Conservation (phyloP, 2,888 invertebrate species). For the Pristionchus entomophagus region DNA sequence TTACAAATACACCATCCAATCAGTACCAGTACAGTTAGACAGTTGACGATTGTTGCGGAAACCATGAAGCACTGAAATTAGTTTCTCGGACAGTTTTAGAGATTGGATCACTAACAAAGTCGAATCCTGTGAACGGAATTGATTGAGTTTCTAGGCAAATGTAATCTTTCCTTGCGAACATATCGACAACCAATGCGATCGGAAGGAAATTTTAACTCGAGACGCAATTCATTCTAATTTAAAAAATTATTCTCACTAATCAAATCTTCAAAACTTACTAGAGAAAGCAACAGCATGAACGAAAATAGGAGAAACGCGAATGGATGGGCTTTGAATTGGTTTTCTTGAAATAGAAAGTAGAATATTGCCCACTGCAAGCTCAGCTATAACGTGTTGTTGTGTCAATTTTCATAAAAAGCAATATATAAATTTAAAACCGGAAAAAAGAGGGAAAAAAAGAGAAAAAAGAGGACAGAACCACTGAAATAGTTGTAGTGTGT, state of each 20-base stretch:
- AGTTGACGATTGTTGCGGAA: neutral
- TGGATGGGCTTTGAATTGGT: neutral
- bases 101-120: neutral
- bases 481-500: neutral
- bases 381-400: neutral
- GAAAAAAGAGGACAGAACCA: neutral
- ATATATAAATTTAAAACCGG: too few relatives aligned
- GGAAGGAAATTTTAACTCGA: neutral
- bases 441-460: too few relatives aligned
- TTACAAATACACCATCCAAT: conserved; percentile 12
- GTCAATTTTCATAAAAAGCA: too few relatives aligned
- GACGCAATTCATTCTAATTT: neutral
- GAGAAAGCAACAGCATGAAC: neutral
- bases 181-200: neutral
- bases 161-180: neutral
- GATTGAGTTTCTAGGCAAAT: neutral
- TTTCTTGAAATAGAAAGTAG: conserved; percentile 1
- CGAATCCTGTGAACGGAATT: neutral
- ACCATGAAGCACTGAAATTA: neutral
- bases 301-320: neutral
- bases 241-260: neutral
- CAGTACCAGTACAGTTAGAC: neutral
- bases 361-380: neutral
- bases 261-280: neutral
- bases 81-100: too few relatives aligned